Percentiles rank a stretch among this genome's conserved stretches.
These are phyloP conservation scores for Thamnaconus septentrionalis DNA, from an alignment of 2,113 vertebrate genomes.

Conservation along the genomic window DNA sequence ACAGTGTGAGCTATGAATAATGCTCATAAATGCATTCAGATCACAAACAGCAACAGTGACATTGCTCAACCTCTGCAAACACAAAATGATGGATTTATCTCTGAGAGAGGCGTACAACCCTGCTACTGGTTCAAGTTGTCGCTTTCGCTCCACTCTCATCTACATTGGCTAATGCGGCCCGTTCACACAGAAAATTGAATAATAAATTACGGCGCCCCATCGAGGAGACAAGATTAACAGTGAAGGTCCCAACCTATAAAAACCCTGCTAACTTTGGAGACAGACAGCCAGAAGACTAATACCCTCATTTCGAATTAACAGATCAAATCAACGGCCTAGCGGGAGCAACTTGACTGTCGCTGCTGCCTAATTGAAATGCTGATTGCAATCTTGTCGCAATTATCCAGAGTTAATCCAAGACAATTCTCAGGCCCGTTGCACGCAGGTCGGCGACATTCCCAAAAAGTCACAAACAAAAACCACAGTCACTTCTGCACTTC, in stretches of 20 bases:
- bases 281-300: slow-evolving; percentile 20
- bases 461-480: slow-evolving; percentile 24
- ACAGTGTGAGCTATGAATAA: no score
- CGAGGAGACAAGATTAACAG: slow-evolving; percentile 4
- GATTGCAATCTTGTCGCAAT: slow-evolving; percentile 53
- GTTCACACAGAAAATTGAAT: slow-evolving; percentile 2
- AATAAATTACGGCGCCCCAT: neutral
- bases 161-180: slow-evolving; percentile 1
- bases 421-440: slow-evolving; percentile 48
- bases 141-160: neutral
- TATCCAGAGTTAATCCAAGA: slow-evolving; percentile 54
- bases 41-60: no score
- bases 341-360: slow-evolving; percentile 29
- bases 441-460: slow-evolving; percentile 27
- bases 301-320: slow-evolving; percentile 43
- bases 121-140: no score
- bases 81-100: no score
- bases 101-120: no score
- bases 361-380: slow-evolving; percentile 55
- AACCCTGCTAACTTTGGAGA: neutral
- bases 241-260: neutral
- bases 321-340: slow-evolving; percentile 36
- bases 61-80: no score
- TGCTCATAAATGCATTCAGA: no score
- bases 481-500: neutral